Evolutionary conservation across 2,113 vertebrate genomes (phyloP).

Genomic region (Cololabis saira): DNA sequence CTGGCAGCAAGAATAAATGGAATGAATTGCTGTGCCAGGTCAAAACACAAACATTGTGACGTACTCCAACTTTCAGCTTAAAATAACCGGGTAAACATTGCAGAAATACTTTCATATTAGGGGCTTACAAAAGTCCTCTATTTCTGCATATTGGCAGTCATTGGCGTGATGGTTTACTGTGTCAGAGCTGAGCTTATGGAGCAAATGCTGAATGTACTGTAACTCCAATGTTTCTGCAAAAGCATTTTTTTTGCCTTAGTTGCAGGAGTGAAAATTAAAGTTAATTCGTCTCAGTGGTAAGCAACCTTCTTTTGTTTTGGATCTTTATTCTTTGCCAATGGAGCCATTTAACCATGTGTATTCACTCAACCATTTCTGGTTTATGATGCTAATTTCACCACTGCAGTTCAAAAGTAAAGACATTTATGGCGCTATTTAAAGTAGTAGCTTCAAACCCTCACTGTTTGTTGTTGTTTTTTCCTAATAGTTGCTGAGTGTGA

Average conservation of each 20-base stretch:
- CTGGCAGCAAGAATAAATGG: slow-evolving; percentile 43
- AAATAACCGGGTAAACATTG: slow-evolving; percentile 72
- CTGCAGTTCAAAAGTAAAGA: no score
- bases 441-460: no score
- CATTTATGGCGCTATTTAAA: no score
- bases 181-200: slow-evolving; percentile 6
- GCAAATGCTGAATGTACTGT: slow-evolving; percentile 30
- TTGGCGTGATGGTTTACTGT: slow-evolving; percentile 32
- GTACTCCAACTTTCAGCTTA: slow-evolving; percentile 52
- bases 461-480: background rate
- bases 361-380: no score
- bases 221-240: slow-evolving; percentile 7
- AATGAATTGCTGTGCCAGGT: slow-evolving; percentile 56
- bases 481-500: background rate
- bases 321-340: no score
- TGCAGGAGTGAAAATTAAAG: no score
- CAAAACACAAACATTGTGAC: slow-evolving; percentile 67
- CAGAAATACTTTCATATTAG: slow-evolving; percentile 56
- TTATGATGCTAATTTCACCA: no score
- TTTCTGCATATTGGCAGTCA: slow-evolving; percentile 57
- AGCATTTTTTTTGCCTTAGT: no score
- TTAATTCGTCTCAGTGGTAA: no score
- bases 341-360: no score
- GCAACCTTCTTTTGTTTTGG: no score
- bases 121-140: slow-evolving; percentile 65